Conservation (phyloP, 2,113 vertebrate species). For the Peucedramus taeniatus region DNA sequence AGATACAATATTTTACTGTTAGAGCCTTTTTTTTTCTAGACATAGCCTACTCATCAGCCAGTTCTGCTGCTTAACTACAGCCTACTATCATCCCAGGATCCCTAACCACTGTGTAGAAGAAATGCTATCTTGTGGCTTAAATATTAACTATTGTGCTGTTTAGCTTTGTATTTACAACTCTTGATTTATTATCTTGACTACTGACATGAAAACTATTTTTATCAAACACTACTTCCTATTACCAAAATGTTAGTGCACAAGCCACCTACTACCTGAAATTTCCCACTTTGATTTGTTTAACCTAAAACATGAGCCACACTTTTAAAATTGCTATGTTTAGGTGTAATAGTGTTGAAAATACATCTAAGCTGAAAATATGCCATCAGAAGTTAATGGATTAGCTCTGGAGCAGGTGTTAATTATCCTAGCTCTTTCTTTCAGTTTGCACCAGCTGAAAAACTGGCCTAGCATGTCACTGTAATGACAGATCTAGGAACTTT, state of each 20-base stretch:
- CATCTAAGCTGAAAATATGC: not conserved
- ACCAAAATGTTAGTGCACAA: not conserved
- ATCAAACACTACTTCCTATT: not conserved
- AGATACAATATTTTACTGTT: not conserved
- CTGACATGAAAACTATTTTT: not conserved
- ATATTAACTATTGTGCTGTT: constrained; percentile 37
- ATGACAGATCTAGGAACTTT: not conserved
- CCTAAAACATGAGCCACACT: not conserved
- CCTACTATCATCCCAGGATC: constrained; percentile 66
- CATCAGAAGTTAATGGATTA: not conserved
- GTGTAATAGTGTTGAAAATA: not conserved
- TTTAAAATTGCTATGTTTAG: not conserved
- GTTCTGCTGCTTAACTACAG: constrained; percentile 63
- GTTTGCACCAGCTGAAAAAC: constrained; percentile 22
- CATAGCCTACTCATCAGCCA: not conserved
- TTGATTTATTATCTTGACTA: not conserved
- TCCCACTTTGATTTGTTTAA: not conserved
- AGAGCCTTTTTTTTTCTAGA: not conserved
- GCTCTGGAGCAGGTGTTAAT: constrained; percentile 37
- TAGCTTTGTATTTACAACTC: constrained; percentile 46
- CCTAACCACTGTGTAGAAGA: constrained; percentile 55
- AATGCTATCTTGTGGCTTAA: constrained; percentile 26
- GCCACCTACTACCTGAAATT: not conserved
- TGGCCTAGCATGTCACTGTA: not conserved
- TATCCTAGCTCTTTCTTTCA: constrained; percentile 14